Base-by-base conservation (phyloP, 2,888 invertebrate species). In the Mesorhabditis sp. region DNA sequence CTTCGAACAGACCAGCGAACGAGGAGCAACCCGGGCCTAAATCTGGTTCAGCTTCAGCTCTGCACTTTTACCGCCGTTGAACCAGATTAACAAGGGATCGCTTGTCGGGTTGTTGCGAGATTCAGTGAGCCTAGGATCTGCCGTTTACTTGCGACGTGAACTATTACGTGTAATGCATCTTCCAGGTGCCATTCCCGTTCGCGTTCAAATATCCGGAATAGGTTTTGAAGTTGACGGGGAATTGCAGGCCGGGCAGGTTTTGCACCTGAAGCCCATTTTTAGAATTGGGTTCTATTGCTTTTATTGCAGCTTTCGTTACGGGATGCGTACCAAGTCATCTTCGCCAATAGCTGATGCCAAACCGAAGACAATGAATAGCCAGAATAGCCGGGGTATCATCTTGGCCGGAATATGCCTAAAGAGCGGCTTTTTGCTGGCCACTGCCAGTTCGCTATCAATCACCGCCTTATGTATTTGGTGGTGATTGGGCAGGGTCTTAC, bases 201-300 rank as follows among this genome's bases (percentile, higher is more conserved):
- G 86, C 87, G 65, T 86, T 78, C 45, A 88, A 81, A 73, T 87
- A 88, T 7, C 88, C 88, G 4, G 88, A 87, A 73, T 86, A 88
- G 41, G 87, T 87, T 70, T 85, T 85, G 83, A 87, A 88, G 62
- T 76, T 78, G 4, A 86, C 82, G 68, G 86, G 79, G 65, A 80
- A 83, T 4, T 79, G 70, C 45, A 88, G 81, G 4, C 87, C 87
- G 2, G 88, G 88, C 66, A 88, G 78, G 63, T 80, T 68, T 4
- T 67, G 80, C 4, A 88, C 83, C 68, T 83, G 76, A 76, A 88
- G 74, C 3, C 70, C 76, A 62, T 62, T 62, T 62, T 62, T 7
- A 62, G 6, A n/a, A n/a, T 15, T 3, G 7, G 10, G 2, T 15
- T 62, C 3, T 62, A n/a, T 62, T 62, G 10, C n/a, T 50, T 50